Percentiles rank a stretch among this genome's conserved stretches.
Conservation (phyloP, 2,888 invertebrate genomes). For the Drosophila algonquin region DNA sequence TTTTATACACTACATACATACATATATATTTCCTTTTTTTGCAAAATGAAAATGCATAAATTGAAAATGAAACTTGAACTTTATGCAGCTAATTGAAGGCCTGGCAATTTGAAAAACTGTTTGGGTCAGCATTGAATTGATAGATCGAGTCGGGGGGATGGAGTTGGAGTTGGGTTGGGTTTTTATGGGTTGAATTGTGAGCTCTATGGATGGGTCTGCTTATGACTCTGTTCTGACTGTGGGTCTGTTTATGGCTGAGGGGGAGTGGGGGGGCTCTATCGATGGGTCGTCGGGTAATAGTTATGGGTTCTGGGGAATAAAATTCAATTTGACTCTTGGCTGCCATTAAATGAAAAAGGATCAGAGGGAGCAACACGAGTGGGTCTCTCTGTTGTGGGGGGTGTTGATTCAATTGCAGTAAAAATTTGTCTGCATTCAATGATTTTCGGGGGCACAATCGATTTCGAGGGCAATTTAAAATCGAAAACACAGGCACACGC, state of each 20-base stretch:
- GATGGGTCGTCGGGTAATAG: neutral
- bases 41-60: constrained; percentile 68
- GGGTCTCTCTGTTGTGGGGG: constrained; percentile 49
- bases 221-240: constrained; percentile 12
- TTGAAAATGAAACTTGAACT: constrained; percentile 71
- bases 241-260: neutral
- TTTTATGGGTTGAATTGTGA: constrained; percentile 22
- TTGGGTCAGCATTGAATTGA: constrained; percentile 42
- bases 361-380: constrained; percentile 9
- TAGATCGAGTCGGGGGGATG: constrained; percentile 45
- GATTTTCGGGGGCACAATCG: constrained; percentile 43
- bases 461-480: constrained; percentile 58
- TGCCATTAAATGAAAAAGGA: constrained; percentile 49
- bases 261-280: neutral
- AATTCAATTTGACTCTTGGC: constrained; percentile 68
- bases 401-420: constrained; percentile 57
- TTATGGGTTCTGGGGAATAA: constrained; percentile 10
- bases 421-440: constrained; percentile 39
- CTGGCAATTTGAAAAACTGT: constrained; percentile 50
- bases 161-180: constrained; percentile 8
- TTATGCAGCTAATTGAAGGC: constrained; percentile 71
- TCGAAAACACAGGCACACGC: constrained; percentile 13
- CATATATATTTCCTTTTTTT: constrained; percentile 3
- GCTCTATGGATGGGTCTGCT: constrained; percentile 2
- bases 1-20: neutral